Conservation (phyloP, 2,888 invertebrate genomes). For the Limnephilus marmoratus region DNA sequence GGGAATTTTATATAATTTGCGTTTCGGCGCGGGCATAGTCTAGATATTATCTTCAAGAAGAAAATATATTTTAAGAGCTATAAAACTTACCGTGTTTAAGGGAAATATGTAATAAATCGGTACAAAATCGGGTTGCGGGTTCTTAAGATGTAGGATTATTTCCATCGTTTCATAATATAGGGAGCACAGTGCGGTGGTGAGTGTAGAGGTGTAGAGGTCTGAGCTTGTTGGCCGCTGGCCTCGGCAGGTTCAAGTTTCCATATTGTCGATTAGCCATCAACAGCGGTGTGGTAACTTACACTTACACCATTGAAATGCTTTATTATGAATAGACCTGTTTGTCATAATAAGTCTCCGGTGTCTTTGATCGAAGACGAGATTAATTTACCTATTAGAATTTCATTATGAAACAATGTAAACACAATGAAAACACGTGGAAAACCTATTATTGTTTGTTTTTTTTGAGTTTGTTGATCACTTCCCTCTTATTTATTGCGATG, state of each 20-base stretch:
- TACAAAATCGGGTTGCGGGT: too few species aligned
- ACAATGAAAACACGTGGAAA: neutral
- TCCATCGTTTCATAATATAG: too few species aligned
- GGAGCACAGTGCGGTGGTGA: neutral
- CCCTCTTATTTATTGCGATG: neutral
- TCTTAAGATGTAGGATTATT: too few species aligned
- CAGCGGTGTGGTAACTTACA: neutral
- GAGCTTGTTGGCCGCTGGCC: neutral
- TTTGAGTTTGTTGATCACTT: neutral
- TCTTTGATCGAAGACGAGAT: conserved; percentile 10
- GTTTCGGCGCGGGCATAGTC: too few species aligned
- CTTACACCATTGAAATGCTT: conserved; percentile 8
- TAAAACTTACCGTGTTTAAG: too few species aligned
- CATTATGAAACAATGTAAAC: neutral
- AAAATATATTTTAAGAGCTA: too few species aligned
- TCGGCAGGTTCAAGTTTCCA: conserved; percentile 45
- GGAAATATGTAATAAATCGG: too few species aligned
- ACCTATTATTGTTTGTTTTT: neutral
- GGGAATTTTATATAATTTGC: too few species aligned
- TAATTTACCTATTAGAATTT: neutral
- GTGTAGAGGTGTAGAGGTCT: neutral
- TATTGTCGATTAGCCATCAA: conserved; percentile 18
- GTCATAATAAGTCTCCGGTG: conserved; percentile 12
- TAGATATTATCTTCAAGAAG: too few species aligned
- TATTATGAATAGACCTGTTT: conserved; percentile 38